Conservation (phyloP, 1,140 invertebrate species). For the Drosophila pruinosa region DNA sequence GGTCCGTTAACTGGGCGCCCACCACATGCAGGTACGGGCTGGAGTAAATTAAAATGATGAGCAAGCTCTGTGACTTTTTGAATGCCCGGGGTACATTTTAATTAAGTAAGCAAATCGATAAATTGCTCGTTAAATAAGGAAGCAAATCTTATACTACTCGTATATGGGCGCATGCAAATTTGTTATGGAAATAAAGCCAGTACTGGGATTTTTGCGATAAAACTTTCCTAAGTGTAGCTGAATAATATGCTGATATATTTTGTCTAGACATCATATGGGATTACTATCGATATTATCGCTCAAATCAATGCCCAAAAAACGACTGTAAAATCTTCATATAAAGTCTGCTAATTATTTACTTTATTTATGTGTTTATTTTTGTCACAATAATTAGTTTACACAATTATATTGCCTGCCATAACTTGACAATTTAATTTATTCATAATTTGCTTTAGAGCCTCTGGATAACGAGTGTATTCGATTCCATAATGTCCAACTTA, state of each 20-base stretch:
- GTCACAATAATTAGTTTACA: no score
- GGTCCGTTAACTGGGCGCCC: slow-evolving; percentile 38
- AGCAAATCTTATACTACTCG: neutral
- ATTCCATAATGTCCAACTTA: no score
- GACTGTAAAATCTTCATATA: no score
- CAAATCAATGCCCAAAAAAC: no score
- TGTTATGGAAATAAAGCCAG: neutral
- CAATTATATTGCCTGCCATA: no score
- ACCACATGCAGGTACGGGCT: slow-evolving; percentile 30
- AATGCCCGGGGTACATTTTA: slow-evolving; percentile 46
- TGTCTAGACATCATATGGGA: no score
- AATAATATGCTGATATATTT: neutral
- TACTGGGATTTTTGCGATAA: neutral
- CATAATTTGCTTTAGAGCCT: no score
- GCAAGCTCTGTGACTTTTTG: slow-evolving; percentile 51
- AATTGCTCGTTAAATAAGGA: slow-evolving; percentile 5
- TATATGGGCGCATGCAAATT: neutral
- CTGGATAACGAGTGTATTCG: no score
- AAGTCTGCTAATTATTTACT: no score
- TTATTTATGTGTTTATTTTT: no score
- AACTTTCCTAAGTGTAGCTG: neutral
- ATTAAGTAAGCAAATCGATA: slow-evolving; percentile 49
- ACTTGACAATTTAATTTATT: no score
- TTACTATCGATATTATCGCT: no score
- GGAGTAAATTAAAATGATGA: slow-evolving; percentile 25